These are phyloP conservation scores for Limonius californicus DNA, from an alignment of 1,140 invertebrate genomes.

Conservation along the genomic window DNA sequence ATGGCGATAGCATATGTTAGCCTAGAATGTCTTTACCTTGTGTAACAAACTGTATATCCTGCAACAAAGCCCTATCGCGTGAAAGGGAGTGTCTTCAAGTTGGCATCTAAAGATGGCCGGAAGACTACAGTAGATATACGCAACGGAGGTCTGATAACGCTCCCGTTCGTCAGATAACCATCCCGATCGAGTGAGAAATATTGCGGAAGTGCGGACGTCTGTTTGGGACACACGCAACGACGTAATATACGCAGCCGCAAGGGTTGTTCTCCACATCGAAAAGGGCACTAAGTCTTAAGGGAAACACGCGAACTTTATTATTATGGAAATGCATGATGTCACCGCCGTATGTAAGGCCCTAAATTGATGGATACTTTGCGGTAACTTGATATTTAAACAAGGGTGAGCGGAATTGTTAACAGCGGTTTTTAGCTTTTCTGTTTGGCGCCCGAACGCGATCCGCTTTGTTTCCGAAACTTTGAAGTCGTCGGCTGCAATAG, in stretches of 20 bases:
- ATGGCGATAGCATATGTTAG: neutral
- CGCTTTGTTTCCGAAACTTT: neutral
- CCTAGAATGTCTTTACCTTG: neutral
- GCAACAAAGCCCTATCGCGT: constrained; percentile 1
- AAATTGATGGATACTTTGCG: constrained; percentile 9
- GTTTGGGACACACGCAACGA: constrained; percentile 12
- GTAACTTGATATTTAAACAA: constrained; percentile 1
- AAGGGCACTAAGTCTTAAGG: constrained; percentile 9
- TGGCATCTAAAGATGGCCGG: constrained; percentile 13
- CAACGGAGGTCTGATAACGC: constrained; percentile 3
- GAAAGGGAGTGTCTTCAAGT: neutral
- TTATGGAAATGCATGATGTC: constrained; percentile 10
- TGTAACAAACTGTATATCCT: neutral
- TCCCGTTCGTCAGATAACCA: constrained; percentile 2
- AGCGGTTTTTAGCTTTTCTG: neutral
- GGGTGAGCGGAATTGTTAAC: constrained; percentile 1
- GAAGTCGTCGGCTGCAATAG: constrained; percentile 18
- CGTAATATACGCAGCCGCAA: constrained; percentile 7
- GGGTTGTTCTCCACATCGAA: constrained; percentile 9
- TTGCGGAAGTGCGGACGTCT: constrained; percentile 11
- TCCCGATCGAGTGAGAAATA: constrained; percentile 14
- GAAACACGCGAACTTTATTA: constrained; percentile 12
- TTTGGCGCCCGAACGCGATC: neutral
- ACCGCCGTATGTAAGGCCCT: constrained; percentile 5
- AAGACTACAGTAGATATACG: constrained; percentile 4